A percentile compares a stretch with the other conserved stretches of the same genome.
Conservation (phyloP, 23 tunicate species). For the Halocynthia roretzi region DNA sequence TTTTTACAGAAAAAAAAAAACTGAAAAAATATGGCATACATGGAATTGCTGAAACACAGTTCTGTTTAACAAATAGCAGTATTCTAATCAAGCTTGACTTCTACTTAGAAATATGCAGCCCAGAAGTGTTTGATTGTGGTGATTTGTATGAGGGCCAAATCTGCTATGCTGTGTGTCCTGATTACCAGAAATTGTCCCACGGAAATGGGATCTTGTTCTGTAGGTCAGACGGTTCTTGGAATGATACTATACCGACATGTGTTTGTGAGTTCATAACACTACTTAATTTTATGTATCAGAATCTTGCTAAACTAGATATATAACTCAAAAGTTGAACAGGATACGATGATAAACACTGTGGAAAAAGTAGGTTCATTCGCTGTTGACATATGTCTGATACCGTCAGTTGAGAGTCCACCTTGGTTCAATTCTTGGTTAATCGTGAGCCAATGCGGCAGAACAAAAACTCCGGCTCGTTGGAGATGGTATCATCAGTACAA, state of each 20-base stretch:
- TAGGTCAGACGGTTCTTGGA: conserved; percentile 59
- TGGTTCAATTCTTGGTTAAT: conserved; percentile 11
- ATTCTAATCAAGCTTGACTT: background rate
- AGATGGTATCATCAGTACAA: conserved; percentile 41
- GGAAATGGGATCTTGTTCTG: conserved; percentile 47
- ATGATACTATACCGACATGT: conserved; percentile 41
- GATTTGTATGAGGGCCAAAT: conserved; percentile 37
- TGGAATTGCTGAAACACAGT: no score
- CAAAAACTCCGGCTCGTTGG: conserved; percentile 29
- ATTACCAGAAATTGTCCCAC: conserved; percentile 23
- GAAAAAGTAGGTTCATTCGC: background rate
- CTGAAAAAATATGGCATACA: no score
- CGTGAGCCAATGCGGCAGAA: background rate
- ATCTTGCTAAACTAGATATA: background rate
- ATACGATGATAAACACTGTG: background rate
- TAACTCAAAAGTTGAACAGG: background rate
- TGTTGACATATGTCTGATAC: conserved; percentile 3
- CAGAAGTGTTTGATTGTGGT: conserved; percentile 20
- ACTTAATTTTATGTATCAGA: background rate
- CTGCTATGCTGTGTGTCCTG: conserved; percentile 32
- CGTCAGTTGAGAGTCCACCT: background rate
- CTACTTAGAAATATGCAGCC: conserved; percentile 37
- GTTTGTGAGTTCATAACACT: conserved; percentile 26
- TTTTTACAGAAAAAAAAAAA: no score
- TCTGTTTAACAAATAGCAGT: no score